Evolutionary conservation across 2,113 vertebrate species (phyloP).

Genomic region (Dipodomys ordii): DNA sequence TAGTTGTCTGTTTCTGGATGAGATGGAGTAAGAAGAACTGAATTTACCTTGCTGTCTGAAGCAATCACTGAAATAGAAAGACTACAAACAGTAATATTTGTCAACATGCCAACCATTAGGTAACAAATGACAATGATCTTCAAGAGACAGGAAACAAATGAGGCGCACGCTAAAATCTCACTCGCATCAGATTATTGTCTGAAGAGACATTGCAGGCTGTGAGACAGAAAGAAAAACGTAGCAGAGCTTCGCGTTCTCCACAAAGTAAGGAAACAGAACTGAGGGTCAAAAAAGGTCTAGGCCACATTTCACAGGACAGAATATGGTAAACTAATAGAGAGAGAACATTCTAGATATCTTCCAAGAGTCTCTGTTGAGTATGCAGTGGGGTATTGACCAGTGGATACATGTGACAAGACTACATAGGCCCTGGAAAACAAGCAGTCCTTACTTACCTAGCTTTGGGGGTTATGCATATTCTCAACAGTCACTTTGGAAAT

Average conservation of each 20-base stretch:
- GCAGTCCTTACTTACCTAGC: background rate
- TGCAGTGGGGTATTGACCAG: background rate
- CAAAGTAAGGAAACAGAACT: background rate
- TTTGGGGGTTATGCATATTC: background rate
- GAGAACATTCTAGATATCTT: background rate
- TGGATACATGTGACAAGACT: background rate
- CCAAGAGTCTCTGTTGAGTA: background rate
- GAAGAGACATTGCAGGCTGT: background rate
- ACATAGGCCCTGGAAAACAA: background rate
- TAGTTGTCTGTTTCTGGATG: background rate
- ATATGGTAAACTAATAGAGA: background rate
- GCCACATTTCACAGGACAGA: background rate
- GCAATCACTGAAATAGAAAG: background rate
- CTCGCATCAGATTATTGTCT: background rate
- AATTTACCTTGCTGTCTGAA: background rate
- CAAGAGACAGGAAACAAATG: slow-evolving; percentile 1
- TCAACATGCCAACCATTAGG: background rate
- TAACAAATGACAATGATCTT: background rate
- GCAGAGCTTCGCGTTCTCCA: background rate
- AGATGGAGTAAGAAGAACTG: background rate
- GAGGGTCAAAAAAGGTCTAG: background rate
- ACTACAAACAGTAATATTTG: background rate
- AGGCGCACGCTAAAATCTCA: background rate
- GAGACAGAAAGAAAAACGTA: background rate
- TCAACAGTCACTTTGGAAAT: background rate